Base-by-base conservation (phyloP, 2,888 invertebrate genomes). In the Lasioglossum villosulum region DNA sequence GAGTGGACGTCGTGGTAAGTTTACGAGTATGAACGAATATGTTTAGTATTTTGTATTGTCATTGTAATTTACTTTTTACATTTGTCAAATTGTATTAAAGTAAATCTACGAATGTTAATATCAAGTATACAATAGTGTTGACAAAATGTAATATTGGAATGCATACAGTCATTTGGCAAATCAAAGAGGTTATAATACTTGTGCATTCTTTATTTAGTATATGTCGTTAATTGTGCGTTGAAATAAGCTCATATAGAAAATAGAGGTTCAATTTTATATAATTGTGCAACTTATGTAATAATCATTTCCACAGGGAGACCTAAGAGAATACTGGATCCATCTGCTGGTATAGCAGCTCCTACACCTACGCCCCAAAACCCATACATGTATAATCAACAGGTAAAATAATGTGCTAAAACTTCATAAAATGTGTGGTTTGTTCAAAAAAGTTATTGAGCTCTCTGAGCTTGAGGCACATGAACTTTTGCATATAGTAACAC, bases 271-370 rank as follows among this genome's bases (percentile, higher is more conserved):
- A 72, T 52, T 42, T 37, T 70, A 14, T 23, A 10, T 71, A 10
- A 14, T 19, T 34, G 0, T 52, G 37, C 16, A 68, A 37, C 19
- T 30, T 73, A 73, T 73, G 4, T 12, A 23, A 71, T 4, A 73
- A 75, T 72, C 37, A 34, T 78, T 59, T 48, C 42, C 34, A 72
- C n/a, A 95, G 95, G 94, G 19, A 94, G 93, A 85, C 93, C 94
- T 12, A 95, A 93, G 78, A 94, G 95, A 90, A 89, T 94, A 82
- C 81, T 95, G 5, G 95, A 95, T 88, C 95, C 95, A 27, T 93
- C 94, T 23, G 91, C 92, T 71, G 94, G 93, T 70, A 88, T 94
- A 39, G 78, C 93, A 14, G 56, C 91, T 37, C 89, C 92, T 37
- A 6, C 88, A 70, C 75, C 88, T 72, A 71, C 91, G 89, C 90